Conservation (phyloP, 2,888 invertebrate species). For the Cancer borealis region DNA sequence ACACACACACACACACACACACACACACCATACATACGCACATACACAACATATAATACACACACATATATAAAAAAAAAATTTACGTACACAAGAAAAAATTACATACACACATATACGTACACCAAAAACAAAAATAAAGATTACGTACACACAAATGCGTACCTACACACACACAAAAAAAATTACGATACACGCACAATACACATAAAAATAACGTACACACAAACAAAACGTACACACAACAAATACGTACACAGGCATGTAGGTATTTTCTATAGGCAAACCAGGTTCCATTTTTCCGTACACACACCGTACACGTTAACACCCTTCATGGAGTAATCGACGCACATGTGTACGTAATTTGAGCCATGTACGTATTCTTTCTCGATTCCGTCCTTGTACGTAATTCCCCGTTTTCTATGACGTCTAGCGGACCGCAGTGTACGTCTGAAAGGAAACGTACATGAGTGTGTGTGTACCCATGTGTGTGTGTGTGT, state of each 20-base stretch:
- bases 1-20: neutral
- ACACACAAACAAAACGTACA: too few relatives aligned
- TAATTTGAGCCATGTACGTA: constrained; percentile 88
- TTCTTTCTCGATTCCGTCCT: constrained; percentile 83
- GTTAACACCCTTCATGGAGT: constrained; percentile 89
- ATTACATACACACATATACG: too few relatives aligned
- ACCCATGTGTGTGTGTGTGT: neutral
- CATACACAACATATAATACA: too few relatives aligned
- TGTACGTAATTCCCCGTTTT: constrained; percentile 85
- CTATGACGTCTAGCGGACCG: constrained; percentile 84
- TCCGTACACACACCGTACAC: constrained; percentile 86
- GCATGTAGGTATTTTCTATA: constrained; percentile 86
- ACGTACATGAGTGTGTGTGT: neutral
- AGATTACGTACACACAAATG: too few relatives aligned
- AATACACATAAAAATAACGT: too few relatives aligned
- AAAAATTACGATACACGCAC: too few relatives aligned
- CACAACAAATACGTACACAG: constrained; percentile 85
- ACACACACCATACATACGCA: too few relatives aligned
- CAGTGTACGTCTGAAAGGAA: constrained; percentile 89
- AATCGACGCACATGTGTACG: constrained; percentile 90
- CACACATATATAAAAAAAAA: too few relatives aligned
- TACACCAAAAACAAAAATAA: too few relatives aligned
- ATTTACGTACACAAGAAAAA: too few relatives aligned
- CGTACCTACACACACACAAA: too few relatives aligned
- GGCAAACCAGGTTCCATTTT: constrained; percentile 92